These are phyloP conservation scores for Neria commutata DNA, from an alignment of 2,888 invertebrate genomes.

Conservation along the genomic window DNA sequence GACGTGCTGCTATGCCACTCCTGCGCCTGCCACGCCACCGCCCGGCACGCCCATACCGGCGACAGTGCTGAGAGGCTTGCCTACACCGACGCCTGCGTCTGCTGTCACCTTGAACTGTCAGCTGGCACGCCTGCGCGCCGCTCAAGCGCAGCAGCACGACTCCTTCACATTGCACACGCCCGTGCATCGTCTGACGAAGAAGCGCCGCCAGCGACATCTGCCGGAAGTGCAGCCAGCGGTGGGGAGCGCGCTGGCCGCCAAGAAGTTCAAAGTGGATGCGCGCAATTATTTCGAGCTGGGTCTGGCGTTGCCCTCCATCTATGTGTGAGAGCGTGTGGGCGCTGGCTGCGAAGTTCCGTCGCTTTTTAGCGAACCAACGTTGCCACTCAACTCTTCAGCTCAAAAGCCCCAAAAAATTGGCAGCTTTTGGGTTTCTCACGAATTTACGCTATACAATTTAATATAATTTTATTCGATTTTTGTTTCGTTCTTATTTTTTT, in stretches of 20 bases:
- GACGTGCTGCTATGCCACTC: slow-evolving; percentile 30
- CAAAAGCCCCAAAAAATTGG: too few relatives aligned
- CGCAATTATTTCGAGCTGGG: slow-evolving; percentile 58
- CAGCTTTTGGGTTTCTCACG: too few relatives aligned
- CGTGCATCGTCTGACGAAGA: slow-evolving; percentile 35
- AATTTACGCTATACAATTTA: too few relatives aligned
- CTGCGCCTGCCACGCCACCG: slow-evolving; percentile 38
- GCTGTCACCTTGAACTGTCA: background rate
- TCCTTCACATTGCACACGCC: slow-evolving; percentile 51
- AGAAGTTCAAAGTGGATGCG: slow-evolving; percentile 48
- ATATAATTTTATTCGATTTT: background rate
- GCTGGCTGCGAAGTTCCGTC: too few relatives aligned
- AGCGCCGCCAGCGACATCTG: slow-evolving; percentile 23
- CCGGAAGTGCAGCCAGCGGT: background rate
- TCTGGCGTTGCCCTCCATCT: slow-evolving; percentile 57
- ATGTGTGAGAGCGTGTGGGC: slow-evolving; percentile 40
- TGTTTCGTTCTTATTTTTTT: background rate
- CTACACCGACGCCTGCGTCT: slow-evolving; percentile 35
- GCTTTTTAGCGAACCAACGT: too few relatives aligned
- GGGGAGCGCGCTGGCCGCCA: slow-evolving; percentile 16
- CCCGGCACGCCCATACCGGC: slow-evolving; percentile 24
- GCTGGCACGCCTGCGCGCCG: background rate
- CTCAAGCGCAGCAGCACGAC: slow-evolving; percentile 14
- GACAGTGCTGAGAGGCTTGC: slow-evolving; percentile 34
- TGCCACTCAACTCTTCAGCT: too few relatives aligned